phyloP scores from a whole-genome alignment of 2,888 invertebrate species.

The Drosophila macrothrix region DNA sequence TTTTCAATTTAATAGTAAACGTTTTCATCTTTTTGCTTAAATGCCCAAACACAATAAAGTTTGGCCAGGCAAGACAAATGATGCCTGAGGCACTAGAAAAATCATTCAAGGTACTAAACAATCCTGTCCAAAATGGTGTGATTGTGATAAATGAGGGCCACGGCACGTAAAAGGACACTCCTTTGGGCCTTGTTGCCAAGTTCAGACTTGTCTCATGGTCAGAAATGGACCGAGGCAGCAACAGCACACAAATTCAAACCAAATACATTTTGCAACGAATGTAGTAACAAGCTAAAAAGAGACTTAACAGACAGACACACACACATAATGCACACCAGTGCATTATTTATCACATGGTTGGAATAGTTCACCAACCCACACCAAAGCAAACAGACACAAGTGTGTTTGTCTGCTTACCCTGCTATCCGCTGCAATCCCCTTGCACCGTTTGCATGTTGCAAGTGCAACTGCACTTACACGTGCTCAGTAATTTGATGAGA shows the following conservation, averaged over 20 bases:
- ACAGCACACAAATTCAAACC: constrained; percentile 36
- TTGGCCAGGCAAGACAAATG: constrained; percentile 18
- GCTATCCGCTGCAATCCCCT: not conserved
- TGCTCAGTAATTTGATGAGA: constrained; percentile 74
- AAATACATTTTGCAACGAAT: constrained; percentile 59
- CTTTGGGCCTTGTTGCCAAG: constrained; percentile 15
- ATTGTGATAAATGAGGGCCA: constrained; percentile 68
- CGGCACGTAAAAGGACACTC: constrained; percentile 25
- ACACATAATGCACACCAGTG: constrained; percentile 4
- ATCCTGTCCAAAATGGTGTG: constrained; percentile 57
- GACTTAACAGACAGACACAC: constrained; percentile 14
- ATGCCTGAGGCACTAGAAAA: constrained; percentile 11
- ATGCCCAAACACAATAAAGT: not conserved
- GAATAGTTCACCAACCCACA: constrained; percentile 6
- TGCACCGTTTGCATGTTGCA: constrained; percentile 4
- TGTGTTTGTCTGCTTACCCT: constrained; percentile 3
- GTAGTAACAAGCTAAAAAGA: constrained; percentile 57
- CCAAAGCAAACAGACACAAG: constrained; percentile 13
- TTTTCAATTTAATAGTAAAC: not conserved
- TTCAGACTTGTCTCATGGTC: constrained; percentile 33
- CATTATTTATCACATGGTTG: constrained; percentile 11
- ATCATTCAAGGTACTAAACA: constrained; percentile 25
- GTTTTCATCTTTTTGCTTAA: not conserved
- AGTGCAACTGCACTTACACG: constrained; percentile 66
- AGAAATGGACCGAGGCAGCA: constrained; percentile 19